Evolutionary conservation across 1,140 invertebrate genomes (phyloP), one percentile per base, ranked within the genome.

Genomic region (Psix sp.): DNA sequence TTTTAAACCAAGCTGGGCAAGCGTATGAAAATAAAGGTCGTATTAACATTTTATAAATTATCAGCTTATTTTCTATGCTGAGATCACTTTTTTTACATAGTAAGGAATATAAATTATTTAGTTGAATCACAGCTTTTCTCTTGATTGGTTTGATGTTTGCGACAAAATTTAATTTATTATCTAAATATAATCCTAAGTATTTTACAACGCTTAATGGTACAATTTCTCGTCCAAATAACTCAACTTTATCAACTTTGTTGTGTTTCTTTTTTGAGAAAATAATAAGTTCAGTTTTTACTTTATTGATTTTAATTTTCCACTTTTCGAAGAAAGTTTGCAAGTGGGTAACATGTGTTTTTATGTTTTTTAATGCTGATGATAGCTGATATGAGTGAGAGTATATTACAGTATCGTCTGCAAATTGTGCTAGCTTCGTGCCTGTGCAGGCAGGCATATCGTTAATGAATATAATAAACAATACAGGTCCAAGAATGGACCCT

Each of bases 301-400:
- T 48, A 36, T 78, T 77, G 5, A 77, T 65, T 70, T 78, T 77
- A 2, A 77, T 74, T 56, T 74, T 77, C 70, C 70, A 76, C 20
- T 74, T 56, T 17, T 31, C 5, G 14, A 51, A 77, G 9, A n/a
- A n/a, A n/a, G n/a, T n/a, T n/a, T n/a, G n/a, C n/a, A n/a, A n/a
- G n/a, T n/a, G n/a, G n/a, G n/a, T n/a, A n/a, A n/a, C n/a, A n/a
- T n/a, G n/a, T n/a, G n/a, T n/a, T n/a, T n/a, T n/a, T n/a, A n/a
- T n/a, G n/a, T n/a, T n/a, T n/a, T n/a, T n/a, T n/a, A n/a, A n/a
- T n/a, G n/a, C n/a, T n/a, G n/a, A n/a, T n/a, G n/a, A n/a, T n/a
- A n/a, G n/a, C n/a, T n/a, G n/a, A n/a, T n/a, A n/a, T n/a, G n/a
- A n/a, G n/a, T n/a, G n/a, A n/a, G n/a, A n/a, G n/a, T n/a, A n/a